phyloP scores from a whole-genome alignment of 2,888 invertebrate species.

The Acanthopleura granulata region DNA sequence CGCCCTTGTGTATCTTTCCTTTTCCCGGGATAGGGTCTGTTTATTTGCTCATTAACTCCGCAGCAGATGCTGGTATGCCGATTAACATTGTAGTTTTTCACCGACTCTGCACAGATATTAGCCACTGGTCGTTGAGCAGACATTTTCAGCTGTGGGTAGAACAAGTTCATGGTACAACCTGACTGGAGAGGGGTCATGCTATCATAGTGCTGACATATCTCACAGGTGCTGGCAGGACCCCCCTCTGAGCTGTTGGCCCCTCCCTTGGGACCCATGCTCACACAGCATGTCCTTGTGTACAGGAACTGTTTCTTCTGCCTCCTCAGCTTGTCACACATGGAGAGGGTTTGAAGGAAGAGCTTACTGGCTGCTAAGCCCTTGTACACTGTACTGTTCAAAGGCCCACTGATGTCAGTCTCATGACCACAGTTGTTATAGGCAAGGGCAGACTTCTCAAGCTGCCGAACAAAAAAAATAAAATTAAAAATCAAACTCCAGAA shows the following conservation, averaged over 20 bases:
- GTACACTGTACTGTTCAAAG: neutral
- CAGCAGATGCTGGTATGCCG: slow-evolving; percentile 52
- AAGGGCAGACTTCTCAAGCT: slow-evolving; percentile 78
- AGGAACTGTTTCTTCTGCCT: slow-evolving; percentile 1
- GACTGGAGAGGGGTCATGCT: slow-evolving; percentile 4
- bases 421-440: slow-evolving; percentile 72
- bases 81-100: slow-evolving; percentile 48
- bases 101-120: slow-evolving; percentile 45
- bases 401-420: neutral
- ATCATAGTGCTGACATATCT: slow-evolving; percentile 39
- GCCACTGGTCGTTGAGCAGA: neutral
- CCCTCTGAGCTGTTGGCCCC: slow-evolving; percentile 18
- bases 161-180: neutral
- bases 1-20: neutral
- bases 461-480: neutral
- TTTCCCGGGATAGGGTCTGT: neutral
- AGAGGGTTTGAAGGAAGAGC: neutral
- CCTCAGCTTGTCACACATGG: slow-evolving; percentile 19
- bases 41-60: neutral
- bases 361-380: neutral
- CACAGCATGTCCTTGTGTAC: slow-evolving; percentile 39
- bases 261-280: slow-evolving; percentile 33
- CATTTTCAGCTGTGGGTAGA: too few relatives aligned
- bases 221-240: slow-evolving; percentile 36
- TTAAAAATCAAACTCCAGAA: too few relatives aligned